Evolutionary conservation across 2,113 vertebrate species (phyloP).

Genomic region (Bubo bubo): DNA sequence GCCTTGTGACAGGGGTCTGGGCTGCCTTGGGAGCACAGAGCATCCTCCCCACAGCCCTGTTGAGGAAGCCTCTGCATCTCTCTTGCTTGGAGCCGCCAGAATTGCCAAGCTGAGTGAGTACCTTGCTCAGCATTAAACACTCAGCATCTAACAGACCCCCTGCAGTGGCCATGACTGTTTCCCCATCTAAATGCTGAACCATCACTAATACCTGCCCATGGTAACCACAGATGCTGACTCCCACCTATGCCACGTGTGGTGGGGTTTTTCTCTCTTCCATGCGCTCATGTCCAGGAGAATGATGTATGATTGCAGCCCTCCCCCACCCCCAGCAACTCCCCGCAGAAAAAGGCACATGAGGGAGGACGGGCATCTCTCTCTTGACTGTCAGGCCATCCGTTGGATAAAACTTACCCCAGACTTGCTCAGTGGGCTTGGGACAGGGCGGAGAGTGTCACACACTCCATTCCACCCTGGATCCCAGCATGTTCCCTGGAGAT

Average conservation of each 20-base stretch:
- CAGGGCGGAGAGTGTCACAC: rapidly evolving
- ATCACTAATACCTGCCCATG: neutral
- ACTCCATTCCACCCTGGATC: neutral
- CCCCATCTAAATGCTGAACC: neutral
- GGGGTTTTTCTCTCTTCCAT: neutral
- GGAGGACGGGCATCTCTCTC: rapidly evolving
- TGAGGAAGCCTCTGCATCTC: neutral
- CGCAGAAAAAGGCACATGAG: neutral
- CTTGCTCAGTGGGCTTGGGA: neutral
- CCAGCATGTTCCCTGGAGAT: neutral
- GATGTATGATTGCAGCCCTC: neutral
- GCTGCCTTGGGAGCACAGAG: neutral
- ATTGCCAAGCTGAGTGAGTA: neutral
- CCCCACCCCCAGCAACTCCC: neutral
- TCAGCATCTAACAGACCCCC: neutral
- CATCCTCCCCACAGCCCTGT: neutral
- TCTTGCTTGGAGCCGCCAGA: neutral
- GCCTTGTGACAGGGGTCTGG: rapidly evolving
- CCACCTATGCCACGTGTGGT: rapidly evolving
- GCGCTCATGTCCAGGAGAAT: rapidly evolving
- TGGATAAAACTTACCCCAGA: neutral
- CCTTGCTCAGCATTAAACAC: slow-evolving; percentile 5
- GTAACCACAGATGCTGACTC: neutral
- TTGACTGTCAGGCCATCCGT: neutral
- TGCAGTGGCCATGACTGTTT: neutral